phyloP scores from a whole-genome alignment of 2,113 vertebrate species.

The Lethenteron reissneri region DNA sequence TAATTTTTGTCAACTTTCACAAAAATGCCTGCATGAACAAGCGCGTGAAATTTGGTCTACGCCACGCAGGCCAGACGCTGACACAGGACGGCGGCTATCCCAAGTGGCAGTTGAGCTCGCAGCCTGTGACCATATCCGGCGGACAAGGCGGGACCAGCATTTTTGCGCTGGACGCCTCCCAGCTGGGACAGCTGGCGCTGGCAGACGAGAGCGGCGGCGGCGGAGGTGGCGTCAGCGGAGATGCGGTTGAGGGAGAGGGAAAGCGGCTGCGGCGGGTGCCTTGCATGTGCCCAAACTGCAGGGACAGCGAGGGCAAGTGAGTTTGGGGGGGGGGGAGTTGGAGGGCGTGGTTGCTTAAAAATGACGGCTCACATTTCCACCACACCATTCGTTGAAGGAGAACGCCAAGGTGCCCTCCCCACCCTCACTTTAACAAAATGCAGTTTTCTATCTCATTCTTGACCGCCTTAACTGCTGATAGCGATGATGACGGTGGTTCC shows the following conservation, averaged over 20 bases:
- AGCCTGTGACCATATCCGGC: not conserved
- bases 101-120: not conserved
- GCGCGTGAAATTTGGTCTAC: too few species aligned
- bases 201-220: too few species aligned
- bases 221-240: not conserved
- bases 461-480: too few species aligned
- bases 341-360: too few species aligned
- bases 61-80: not conserved
- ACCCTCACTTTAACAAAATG: too few species aligned
- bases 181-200: not conserved
- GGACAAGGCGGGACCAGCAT: conserved; percentile 5
- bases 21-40: too few species aligned
- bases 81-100: not conserved
- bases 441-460: too few species aligned
- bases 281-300: conserved; percentile 95
- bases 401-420: too few species aligned
- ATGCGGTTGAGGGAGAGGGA: conserved; percentile 36
- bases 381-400: too few species aligned
- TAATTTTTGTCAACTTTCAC: too few species aligned
- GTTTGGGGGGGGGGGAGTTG: not conserved
- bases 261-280: conserved; percentile 85
- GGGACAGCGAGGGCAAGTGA: conserved; percentile 89
- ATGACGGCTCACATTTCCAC: too few species aligned
- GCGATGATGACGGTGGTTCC: too few species aligned
- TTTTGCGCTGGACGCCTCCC: not conserved